These are phyloP conservation scores for Drosophila nigrodunni DNA, from an alignment of 1,140 invertebrate genomes.

Conservation along the genomic window DNA sequence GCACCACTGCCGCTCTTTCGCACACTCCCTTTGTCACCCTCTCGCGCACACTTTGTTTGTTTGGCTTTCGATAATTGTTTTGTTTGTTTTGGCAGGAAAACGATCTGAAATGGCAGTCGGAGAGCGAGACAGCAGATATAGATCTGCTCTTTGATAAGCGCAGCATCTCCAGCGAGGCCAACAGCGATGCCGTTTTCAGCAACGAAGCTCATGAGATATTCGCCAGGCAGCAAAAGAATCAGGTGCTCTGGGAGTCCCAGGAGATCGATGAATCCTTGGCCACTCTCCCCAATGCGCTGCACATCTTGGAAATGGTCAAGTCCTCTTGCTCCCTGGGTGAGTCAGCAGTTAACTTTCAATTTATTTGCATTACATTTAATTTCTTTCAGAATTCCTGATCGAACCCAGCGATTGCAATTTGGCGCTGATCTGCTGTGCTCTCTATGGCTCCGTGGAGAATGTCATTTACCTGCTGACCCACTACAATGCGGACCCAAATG, in stretches of 20 bases:
- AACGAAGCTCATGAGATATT: slow-evolving; percentile 79
- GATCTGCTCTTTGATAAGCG: slow-evolving; percentile 76
- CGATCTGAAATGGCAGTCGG: slow-evolving; percentile 81
- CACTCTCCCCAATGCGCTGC: slow-evolving; percentile 85
- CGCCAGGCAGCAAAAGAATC: slow-evolving; percentile 70
- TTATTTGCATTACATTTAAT: not conserved
- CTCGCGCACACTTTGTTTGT: slow-evolving; percentile 3
- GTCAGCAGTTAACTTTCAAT: not conserved
- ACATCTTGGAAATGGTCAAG: slow-evolving; percentile 85
- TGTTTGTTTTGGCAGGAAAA: slow-evolving; percentile 77
- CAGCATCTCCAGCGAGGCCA: slow-evolving; percentile 86
- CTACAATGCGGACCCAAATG: slow-evolving; percentile 71
- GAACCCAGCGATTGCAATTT: slow-evolving; percentile 72
- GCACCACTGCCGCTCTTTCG: not conserved
- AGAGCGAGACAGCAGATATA: slow-evolving; percentile 65
- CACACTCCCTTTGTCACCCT: slow-evolving; percentile 11
- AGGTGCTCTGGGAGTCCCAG: slow-evolving; percentile 84
- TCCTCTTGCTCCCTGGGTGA: slow-evolving; percentile 80
- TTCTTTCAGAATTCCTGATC: slow-evolving; percentile 52
- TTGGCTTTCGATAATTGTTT: slow-evolving; percentile 30
- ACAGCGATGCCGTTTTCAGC: slow-evolving; percentile 80
- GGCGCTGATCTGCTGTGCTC: slow-evolving; percentile 68
- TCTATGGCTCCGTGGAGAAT: slow-evolving; percentile 70
- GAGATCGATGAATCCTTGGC: slow-evolving; percentile 84
- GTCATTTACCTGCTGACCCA: slow-evolving; percentile 65